These are phyloP conservation scores for Dicerorhinus sumatrensis DNA, from an alignment of 2,113 vertebrate species.

Conservation along the genomic window DNA sequence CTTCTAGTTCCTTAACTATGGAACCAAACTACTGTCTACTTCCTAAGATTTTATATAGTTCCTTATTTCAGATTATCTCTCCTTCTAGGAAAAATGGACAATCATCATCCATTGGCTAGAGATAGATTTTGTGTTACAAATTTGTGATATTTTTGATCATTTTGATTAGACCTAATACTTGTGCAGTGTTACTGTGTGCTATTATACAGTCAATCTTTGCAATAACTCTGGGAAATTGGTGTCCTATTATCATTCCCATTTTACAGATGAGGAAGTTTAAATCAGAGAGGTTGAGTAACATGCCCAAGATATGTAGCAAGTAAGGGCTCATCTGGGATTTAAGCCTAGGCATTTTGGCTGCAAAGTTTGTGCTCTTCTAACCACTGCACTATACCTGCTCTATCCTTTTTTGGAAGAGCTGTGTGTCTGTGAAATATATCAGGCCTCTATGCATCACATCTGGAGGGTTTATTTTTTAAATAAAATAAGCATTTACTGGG, in stretches of 20 bases:
- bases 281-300: neutral
- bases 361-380: neutral
- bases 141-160: neutral
- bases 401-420: neutral
- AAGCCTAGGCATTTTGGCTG: neutral
- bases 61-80: neutral
- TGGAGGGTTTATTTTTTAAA: neutral
- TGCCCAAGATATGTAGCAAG: neutral
- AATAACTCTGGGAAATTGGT: neutral
- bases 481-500: neutral
- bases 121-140: neutral
- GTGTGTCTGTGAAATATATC: neutral
- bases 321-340: neutral
- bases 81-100: neutral
- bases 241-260: neutral
- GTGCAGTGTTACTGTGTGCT: fast-evolving
- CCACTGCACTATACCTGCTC: neutral
- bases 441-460: neutral
- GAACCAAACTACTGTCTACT: neutral
- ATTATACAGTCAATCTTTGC: neutral
- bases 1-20: neutral
- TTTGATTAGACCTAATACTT: neutral
- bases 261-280: neutral
- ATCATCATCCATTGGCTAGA: neutral
- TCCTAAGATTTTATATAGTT: neutral